phyloP scores from a whole-genome alignment of 1,140 invertebrate genomes.

The Pollicipes pollicipes region DNA sequence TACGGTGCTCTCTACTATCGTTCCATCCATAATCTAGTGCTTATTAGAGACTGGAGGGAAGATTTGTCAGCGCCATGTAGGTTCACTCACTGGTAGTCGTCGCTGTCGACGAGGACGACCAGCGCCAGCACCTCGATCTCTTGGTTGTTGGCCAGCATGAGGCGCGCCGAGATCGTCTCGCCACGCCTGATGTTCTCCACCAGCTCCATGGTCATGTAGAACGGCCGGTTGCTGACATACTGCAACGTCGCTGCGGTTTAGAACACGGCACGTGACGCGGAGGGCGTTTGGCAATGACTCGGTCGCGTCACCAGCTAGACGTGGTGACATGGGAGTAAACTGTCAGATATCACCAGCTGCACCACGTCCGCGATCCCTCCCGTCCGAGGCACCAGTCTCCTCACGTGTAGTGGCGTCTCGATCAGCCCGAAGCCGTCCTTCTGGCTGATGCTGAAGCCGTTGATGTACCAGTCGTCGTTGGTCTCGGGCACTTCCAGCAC shows the following conservation, averaged over 20 bases:
- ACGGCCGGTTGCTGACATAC: slow-evolving; percentile 33
- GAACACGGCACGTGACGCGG: too few relatives aligned
- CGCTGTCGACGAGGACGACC: slow-evolving; percentile 21
- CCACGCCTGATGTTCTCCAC: slow-evolving; percentile 32
- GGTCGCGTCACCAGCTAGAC: too few relatives aligned
- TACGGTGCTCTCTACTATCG: too few relatives aligned
- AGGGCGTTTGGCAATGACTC: too few relatives aligned
- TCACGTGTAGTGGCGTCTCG: slow-evolving; percentile 10
- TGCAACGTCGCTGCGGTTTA: too few relatives aligned
- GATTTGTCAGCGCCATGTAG: too few relatives aligned
- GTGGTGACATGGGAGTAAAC: too few relatives aligned
- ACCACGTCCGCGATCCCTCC: too few relatives aligned
- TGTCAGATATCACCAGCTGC: too few relatives aligned
- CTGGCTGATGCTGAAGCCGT: slow-evolving; percentile 28
- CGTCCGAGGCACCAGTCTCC: too few relatives aligned
- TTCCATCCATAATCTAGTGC: too few relatives aligned
- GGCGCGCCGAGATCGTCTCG: slow-evolving; percentile 38
- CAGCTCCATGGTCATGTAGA: slow-evolving; percentile 38
- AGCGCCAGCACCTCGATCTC: slow-evolving; percentile 23
- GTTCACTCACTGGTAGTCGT: slow-evolving; percentile 27
- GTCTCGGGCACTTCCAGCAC: slow-evolving; percentile 23
- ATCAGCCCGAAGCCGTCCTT: slow-evolving; percentile 21
- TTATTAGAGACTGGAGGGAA: too few relatives aligned
- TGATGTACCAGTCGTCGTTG: slow-evolving; percentile 28
- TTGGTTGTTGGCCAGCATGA: slow-evolving; percentile 37